Percentiles rank a stretch among this genome's conserved stretches.
Evolutionary conservation across 2,113 vertebrate genomes (phyloP).

Genomic region (Oryzias javanicus): DNA sequence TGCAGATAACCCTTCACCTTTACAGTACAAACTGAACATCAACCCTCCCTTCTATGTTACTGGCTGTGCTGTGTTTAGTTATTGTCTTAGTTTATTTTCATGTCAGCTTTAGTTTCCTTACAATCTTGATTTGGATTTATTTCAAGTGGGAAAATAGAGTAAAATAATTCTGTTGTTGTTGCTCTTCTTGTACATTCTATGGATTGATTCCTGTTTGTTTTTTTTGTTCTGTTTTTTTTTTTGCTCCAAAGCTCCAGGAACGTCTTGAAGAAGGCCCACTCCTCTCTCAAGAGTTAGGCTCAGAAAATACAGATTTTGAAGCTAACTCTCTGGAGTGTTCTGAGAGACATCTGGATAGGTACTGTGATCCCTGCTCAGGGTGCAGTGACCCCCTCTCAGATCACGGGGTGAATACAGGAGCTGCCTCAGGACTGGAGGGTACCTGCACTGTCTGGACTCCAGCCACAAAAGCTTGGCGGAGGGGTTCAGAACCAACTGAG

Average conservation of each 20-base stretch:
- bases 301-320: constrained; percentile 62
- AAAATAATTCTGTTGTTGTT: neutral
- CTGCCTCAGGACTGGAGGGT: constrained; percentile 64
- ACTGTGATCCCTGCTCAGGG: constrained; percentile 75
- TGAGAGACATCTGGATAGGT: constrained; percentile 67
- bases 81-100: too few relatives aligned
- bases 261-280: constrained; percentile 68
- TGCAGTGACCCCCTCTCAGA: constrained; percentile 77
- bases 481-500: constrained; percentile 48
- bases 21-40: too few relatives aligned
- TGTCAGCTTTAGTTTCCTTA: too few relatives aligned
- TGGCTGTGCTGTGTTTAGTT: too few relatives aligned
- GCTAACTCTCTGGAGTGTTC: constrained; percentile 64
- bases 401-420: constrained; percentile 33
- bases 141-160: too few relatives aligned
- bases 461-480: constrained; percentile 56
- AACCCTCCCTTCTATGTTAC: too few relatives aligned
- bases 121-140: too few relatives aligned
- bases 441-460: constrained; percentile 10
- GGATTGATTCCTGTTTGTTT: neutral
- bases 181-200: neutral
- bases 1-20: too few relatives aligned
- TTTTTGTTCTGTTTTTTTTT: constrained; percentile 10
- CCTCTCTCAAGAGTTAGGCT: constrained; percentile 62
- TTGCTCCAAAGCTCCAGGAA: constrained; percentile 73